Conservation (phyloP, 2,797 vertebrate species). For the Cyprinella venusta region DNA sequence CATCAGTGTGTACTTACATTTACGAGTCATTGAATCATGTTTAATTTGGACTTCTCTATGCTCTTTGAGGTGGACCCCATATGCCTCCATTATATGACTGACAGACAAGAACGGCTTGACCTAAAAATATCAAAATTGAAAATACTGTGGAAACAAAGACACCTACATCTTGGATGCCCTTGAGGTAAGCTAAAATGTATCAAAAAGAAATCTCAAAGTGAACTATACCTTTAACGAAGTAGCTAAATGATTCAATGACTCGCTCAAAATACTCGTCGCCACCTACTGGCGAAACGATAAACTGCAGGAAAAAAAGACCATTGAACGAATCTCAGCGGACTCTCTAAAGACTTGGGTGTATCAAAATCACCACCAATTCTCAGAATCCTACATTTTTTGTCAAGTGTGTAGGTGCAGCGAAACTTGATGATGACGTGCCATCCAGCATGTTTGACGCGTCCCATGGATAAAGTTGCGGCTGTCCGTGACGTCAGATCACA, state of each 20-base stretch:
- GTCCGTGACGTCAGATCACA: slow-evolving; percentile 51
- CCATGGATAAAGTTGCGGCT: slow-evolving; percentile 55
- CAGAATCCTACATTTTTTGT: not conserved
- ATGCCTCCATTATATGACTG: no score
- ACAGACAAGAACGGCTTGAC: no score
- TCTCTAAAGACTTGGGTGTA: not conserved
- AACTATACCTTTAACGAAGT: not conserved
- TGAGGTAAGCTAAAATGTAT: no score
- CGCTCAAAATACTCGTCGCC: not conserved
- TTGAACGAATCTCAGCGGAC: not conserved
- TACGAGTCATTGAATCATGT: no score
- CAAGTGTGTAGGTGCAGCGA: not conserved
- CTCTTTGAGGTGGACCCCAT: no score
- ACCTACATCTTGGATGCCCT: no score
- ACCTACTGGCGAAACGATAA: not conserved
- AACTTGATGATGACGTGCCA: slow-evolving; percentile 29
- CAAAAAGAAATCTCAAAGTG: no score
- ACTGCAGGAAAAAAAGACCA: not conserved
- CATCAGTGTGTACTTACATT: no score
- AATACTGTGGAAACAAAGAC: no score
- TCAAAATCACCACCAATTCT: not conserved
- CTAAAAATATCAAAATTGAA: no score
- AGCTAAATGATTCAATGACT: not conserved
- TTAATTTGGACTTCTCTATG: no score
- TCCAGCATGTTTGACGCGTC: not conserved